These are phyloP conservation scores for Hypotaenidia philippensis DNA, from an alignment of 2,797 vertebrate genomes.

Conservation along the genomic window DNA sequence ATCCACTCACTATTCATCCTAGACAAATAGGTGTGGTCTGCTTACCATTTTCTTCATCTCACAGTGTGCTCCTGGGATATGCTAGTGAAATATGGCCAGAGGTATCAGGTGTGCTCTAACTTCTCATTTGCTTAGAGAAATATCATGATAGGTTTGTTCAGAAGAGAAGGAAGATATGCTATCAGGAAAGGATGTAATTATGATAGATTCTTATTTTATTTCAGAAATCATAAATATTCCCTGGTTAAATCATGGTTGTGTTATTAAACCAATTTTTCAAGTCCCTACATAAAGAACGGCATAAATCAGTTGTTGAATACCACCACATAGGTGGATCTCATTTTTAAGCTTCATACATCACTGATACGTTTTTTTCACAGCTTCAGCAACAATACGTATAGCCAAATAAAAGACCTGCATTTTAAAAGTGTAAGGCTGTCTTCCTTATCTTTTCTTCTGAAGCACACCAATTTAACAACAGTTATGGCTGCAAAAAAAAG, in stretches of 20 bases:
- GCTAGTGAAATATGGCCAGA: neutral
- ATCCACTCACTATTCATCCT: neutral
- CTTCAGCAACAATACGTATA: neutral
- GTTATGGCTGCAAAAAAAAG: neutral
- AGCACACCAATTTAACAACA: neutral
- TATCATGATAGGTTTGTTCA: neutral
- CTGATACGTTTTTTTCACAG: neutral
- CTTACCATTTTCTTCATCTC: neutral
- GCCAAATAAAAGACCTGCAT: neutral
- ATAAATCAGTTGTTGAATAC: neutral
- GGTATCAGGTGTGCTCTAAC: neutral
- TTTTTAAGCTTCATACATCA: neutral
- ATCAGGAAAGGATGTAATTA: neutral
- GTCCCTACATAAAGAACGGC: neutral
- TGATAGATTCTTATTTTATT: neutral
- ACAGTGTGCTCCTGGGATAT: neutral
- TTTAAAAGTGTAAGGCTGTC: neutral
- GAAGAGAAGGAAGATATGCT: neutral
- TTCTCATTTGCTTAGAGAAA: neutral
- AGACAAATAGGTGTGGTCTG: neutral
- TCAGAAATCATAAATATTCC: neutral
- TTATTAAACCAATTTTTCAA: neutral
- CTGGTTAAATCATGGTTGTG: neutral
- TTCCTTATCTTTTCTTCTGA: neutral
- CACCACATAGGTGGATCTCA: neutral